Evolutionary conservation across 2,797 vertebrate species (phyloP), one percentile per base, ranked within the genome.

Genomic region (Dromococcyx pavoninus): DNA sequence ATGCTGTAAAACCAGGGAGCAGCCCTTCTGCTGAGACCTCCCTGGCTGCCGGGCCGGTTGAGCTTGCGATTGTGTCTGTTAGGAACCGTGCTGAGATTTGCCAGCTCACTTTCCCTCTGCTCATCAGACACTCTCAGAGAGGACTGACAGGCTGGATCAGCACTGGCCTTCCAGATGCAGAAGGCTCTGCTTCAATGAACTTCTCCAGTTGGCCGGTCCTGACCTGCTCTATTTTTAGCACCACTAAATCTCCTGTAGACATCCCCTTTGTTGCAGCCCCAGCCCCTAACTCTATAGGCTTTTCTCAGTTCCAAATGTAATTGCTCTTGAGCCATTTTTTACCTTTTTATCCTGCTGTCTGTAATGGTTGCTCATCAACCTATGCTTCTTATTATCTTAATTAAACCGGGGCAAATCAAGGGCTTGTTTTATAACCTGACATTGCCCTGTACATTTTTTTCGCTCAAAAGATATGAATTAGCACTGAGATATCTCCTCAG

Each of bases 311-410:
- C 95, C 95, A 97, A 93, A 97, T 95, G 91, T 89, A 94, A 96
- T 96, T 96, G 86, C 60, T 96, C 88, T 96, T 93, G 91, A 86
- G 67, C 72, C 54, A 86, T 95, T 69, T 69, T 21, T 28, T 28
- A 2, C 2, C 9, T 1, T 64, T 83, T 91, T 70, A 91, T 71
- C 81, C 61, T 76, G 53, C 86, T 95, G 94, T 91, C 89, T 96
- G 93, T 86, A 95, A 88, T 88, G 67, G 75, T 69, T 90, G 71
- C 80, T 95, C 86, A 93, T 92, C 93, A 94, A 94, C 93, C 93
- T 78, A 91, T 75, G 70, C 80, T 92, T 95, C 91, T 95, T 93
- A 96, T 97, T 97, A 94, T 92, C 92, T 96, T 97, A 96, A 95
- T 97, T 97, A 97, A 96, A 92, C 88, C 60, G 86, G 93, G 94